Conservation (phyloP, 1,140 invertebrate species). For the Wasmannia auropunctata region DNA sequence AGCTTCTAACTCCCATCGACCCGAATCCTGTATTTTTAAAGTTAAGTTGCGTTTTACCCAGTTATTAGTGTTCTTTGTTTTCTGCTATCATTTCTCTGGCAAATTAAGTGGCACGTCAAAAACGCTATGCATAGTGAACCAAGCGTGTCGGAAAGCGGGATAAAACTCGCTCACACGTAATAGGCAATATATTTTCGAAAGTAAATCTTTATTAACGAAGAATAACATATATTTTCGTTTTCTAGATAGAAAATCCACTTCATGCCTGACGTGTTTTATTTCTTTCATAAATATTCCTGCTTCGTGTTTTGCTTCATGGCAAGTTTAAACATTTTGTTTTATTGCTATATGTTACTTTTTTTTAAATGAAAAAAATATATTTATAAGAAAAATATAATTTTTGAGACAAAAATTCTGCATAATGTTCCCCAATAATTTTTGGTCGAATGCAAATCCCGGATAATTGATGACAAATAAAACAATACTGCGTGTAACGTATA, state of each 20-base stretch:
- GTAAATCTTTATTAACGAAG: constrained; percentile 22
- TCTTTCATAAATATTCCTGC: neutral
- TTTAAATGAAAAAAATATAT: neutral
- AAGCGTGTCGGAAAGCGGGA: neutral
- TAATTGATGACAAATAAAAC: neutral
- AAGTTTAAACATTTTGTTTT: constrained; percentile 1
- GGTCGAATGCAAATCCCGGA: neutral
- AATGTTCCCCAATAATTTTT: neutral
- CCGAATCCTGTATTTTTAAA: constrained; percentile 32
- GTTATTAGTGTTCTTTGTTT: constrained; percentile 54
- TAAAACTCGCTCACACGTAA: neutral
- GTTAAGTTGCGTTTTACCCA: constrained; percentile 14
- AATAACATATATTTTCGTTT: constrained; percentile 14
- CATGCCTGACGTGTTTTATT: neutral
- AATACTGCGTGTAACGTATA: neutral
- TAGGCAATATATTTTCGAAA: neutral
- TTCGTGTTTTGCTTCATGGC: neutral
- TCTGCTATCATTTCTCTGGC: neutral
- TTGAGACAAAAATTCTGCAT: neutral
- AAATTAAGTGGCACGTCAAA: constrained; percentile 50
- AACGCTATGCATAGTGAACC: constrained; percentile 1
- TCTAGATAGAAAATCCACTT: neutral
- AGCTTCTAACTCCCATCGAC: constrained; percentile 13
- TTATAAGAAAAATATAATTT: neutral
- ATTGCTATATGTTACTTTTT: neutral